These are phyloP conservation scores for Clamator glandarius DNA, from an alignment of 2,797 vertebrate species.

Conservation along the genomic window DNA sequence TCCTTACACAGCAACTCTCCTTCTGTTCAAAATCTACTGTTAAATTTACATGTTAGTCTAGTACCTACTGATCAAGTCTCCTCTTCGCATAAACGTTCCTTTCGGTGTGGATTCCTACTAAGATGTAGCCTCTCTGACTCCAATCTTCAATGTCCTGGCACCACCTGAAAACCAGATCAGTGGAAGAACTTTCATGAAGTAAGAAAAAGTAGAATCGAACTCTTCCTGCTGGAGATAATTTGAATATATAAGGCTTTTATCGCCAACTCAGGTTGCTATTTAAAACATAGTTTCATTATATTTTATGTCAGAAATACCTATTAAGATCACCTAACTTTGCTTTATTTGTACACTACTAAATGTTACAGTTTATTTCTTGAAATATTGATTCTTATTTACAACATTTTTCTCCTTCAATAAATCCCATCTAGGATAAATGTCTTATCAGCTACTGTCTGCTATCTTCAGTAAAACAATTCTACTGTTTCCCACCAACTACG, in stretches of 20 bases:
- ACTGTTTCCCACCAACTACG: background rate
- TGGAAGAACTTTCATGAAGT: background rate
- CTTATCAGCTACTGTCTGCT: slow-evolving; percentile 9
- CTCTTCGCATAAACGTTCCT: background rate
- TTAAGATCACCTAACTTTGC: background rate
- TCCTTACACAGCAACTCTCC: background rate
- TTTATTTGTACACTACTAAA: background rate
- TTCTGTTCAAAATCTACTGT: background rate
- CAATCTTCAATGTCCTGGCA: background rate
- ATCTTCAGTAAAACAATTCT: background rate
- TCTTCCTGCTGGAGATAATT: background rate
- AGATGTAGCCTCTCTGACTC: background rate
- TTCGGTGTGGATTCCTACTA: background rate
- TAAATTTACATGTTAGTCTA: background rate
- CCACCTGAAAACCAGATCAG: background rate
- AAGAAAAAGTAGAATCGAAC: background rate
- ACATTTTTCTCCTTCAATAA: slow-evolving; percentile 13
- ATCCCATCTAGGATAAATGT: background rate
- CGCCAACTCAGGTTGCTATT: background rate
- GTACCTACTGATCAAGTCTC: background rate
- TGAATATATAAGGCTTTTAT: background rate
- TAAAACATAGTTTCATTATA: background rate
- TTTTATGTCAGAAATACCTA: background rate
- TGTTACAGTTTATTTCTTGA: background rate
- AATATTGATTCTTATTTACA: background rate